These are phyloP conservation scores for Ferrisia virgata DNA, from an alignment of 2,888 invertebrate genomes.

Conservation along the genomic window DNA sequence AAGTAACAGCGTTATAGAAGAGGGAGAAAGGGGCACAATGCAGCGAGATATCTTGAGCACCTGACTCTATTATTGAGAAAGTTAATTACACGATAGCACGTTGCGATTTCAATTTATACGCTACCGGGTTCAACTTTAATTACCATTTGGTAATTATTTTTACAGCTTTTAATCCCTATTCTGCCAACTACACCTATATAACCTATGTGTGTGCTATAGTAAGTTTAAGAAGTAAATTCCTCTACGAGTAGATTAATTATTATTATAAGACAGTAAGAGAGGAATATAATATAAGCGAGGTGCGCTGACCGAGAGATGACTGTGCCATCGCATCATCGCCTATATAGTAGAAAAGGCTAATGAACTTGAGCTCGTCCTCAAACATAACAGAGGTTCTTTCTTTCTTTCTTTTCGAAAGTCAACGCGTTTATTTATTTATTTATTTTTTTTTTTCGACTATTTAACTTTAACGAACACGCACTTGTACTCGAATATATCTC, in stretches of 20 bases:
- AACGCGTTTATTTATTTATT: no score
- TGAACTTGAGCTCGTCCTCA: neutral
- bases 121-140: neutral
- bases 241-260: neutral
- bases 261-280: no score
- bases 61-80: neutral
- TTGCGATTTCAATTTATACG: neutral
- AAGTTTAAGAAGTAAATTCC: neutral
- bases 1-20: no score
- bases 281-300: no score
- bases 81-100: neutral
- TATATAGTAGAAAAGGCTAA: neutral
- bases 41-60: neutral
- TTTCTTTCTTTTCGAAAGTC: constrained; percentile 18
- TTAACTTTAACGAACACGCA: neutral
- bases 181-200: neutral
- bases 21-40: no score
- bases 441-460: neutral
- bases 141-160: neutral
- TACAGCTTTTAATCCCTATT: neutral
- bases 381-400: neutral
- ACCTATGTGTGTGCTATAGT: neutral
- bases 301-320: neutral
- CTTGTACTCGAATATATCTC: no score
- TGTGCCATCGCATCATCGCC: no score